These are phyloP conservation scores for Neofelis nebulosa DNA, from an alignment of 2,113 vertebrate species.

Conservation along the genomic window DNA sequence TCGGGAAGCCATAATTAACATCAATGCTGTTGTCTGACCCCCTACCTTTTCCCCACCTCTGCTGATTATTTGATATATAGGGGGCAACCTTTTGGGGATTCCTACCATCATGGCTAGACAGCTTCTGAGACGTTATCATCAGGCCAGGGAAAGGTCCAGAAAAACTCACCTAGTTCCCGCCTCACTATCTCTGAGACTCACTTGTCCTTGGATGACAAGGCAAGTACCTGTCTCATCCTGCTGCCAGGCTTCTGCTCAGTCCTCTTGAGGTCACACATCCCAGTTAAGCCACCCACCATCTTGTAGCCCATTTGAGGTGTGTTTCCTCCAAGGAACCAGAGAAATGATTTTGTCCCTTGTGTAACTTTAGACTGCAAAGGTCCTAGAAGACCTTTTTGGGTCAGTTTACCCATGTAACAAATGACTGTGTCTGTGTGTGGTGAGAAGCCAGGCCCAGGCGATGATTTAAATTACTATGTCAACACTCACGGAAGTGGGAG, in stretches of 20 bases:
- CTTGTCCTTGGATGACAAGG: neutral
- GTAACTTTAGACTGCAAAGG: constrained; percentile 13
- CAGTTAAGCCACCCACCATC: neutral
- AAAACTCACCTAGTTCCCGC: neutral
- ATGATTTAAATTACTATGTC: neutral
- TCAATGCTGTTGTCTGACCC: neutral
- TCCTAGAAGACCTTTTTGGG: constrained; percentile 5
- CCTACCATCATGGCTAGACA: neutral
- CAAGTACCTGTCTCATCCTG: neutral
- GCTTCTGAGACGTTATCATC: neutral
- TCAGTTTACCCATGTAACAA: neutral
- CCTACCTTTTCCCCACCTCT: neutral
- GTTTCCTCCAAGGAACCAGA: neutral
- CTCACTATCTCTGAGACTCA: neutral
- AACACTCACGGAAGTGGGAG: neutral
- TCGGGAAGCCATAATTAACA: neutral
- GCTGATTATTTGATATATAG: neutral
- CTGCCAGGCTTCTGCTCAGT: neutral
- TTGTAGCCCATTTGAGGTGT: neutral
- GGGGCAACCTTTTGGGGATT: neutral
- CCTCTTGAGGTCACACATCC: neutral
- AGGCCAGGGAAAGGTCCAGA: neutral
- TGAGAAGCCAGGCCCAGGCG: neutral
- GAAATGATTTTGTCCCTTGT: neutral
- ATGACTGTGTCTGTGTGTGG: neutral